Evolutionary conservation across 2,113 vertebrate species (phyloP), one percentile per base, ranked within the genome.

Genomic region (Dicrurus megarhynchus): DNA sequence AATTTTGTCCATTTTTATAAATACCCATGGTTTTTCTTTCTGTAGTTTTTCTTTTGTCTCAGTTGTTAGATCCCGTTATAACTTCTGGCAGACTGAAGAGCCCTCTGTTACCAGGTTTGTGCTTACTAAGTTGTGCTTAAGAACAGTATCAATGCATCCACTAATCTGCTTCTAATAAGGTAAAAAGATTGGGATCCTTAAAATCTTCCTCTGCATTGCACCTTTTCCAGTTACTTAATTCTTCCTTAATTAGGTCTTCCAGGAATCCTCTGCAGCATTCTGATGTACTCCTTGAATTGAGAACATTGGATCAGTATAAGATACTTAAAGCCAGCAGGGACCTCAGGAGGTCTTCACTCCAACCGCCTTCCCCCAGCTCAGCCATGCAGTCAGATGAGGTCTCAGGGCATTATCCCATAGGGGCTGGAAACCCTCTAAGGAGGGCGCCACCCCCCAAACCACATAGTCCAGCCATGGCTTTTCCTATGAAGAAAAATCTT

Each of bases 261-360:
- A 60, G 59, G 49, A 88, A 73, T 83, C 35, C 32, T 76, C 30
- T 55, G 9, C 49, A 49, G 35, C 11, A 57, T 75, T 75, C 70
- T 55, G n/a, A 46, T 85, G 22, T 50, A 21, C n/a, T 79, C 18
- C 30, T 63, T 73, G 27, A 88, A 22, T 5, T 60, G 37, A 73
- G 50, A 79, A 41, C 17, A 46, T 2, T n/a, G 32, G 35, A n/a
- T 79, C 13, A 27, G 26, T 33, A 0, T 33, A 55, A 68, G 13
- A 41, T 28, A 13, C 4, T 35, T 73, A 41, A 80, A 16, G 11
- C 19, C 14, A 60, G 6, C 23, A 35, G 23, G 16, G 27, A 35
- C 19, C 14, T 75, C 1, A 1, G 4, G 8, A 9, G 5, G 4
- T 79, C 6, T 47, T 20, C 16, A 2, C 7, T 53, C 28, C 6